Percentiles rank a stretch among this genome's conserved stretches.
Evolutionary conservation across 2,888 invertebrate genomes (phyloP).

Genomic region (Troilus luridus): DNA sequence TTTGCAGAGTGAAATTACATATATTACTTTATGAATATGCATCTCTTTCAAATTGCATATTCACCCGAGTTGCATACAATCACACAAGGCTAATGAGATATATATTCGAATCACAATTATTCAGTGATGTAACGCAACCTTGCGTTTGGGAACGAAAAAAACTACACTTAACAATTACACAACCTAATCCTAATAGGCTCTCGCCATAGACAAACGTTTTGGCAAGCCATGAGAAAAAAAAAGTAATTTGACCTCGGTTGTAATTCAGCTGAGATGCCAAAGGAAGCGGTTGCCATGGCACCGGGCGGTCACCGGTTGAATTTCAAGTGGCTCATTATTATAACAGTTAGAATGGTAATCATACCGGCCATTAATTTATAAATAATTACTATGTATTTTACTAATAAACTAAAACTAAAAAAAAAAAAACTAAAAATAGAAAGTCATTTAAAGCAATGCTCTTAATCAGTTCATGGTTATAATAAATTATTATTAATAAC

Average conservation of each 20-base stretch:
- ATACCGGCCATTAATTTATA: neutral
- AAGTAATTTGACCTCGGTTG: slow-evolving; percentile 28
- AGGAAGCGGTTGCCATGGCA: slow-evolving; percentile 44
- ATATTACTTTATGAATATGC: neutral
- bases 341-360: neutral
- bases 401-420: neutral
- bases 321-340: neutral
- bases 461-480: too few species aligned
- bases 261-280: slow-evolving; percentile 8
- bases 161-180: neutral
- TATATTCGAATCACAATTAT: neutral
- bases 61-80: neutral
- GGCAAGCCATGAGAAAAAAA: neutral
- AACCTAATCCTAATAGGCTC: neutral
- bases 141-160: neutral
- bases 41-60: neutral
- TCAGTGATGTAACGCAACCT: slow-evolving; percentile 22
- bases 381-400: neutral
- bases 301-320: neutral
- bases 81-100: neutral
- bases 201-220: neutral
- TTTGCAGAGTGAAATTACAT: neutral
- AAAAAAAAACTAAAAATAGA: neutral
- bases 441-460: too few species aligned
- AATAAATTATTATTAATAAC: too few species aligned